Evolutionary conservation across 2,888 invertebrate species (phyloP), one percentile per base, ranked within the genome.

Genomic region (Pandemis cinnamomeana): DNA sequence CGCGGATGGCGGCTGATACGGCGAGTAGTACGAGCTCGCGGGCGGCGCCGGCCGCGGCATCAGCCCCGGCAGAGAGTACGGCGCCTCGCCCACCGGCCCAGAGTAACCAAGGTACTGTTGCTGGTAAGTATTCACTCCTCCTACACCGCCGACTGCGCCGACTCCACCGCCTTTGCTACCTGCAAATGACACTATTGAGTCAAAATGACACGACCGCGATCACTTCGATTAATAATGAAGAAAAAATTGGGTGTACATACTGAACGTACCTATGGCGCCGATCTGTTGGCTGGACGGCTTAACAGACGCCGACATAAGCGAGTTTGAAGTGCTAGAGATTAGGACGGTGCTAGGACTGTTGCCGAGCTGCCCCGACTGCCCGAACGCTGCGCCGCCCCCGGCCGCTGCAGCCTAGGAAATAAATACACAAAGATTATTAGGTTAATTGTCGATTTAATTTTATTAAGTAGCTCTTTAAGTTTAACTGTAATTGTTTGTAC

Each of bases 261-360:
- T 77, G 77, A 80, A 86, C 88, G 81, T 83, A 93, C 98, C 97
- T 80, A 98, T 98, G 74, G 98, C 97, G 78, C 97, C 97, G 80
- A 98, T 97, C 82, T 96, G 96, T 89, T 97, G 97, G 77, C 96
- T 95, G 53, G 97, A 96, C 8, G 97, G 96, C 84, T 98, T 98
- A 69, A 98, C 97, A 76, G 97, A 97, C 53, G 97, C 96, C 6
- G 98, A 97, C 98, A 98, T 98, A 80, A 98, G 95, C 51, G 97
- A 97, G 89, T 98, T 98, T 75, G 98, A 97, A 72, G 97, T 97
- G 77, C 98, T 97, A 55, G 98, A 97, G 80, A 98, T 98, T 82
- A 98, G 95, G 81, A 98, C 97, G 20, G 98, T 98, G 85, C 96
- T 98, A 67, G 97, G 98, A 89, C 97, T 98, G 86, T 96, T 97